phyloP scores from a whole-genome alignment of 2,113 vertebrate genomes.

The Pithys albifrons region DNA sequence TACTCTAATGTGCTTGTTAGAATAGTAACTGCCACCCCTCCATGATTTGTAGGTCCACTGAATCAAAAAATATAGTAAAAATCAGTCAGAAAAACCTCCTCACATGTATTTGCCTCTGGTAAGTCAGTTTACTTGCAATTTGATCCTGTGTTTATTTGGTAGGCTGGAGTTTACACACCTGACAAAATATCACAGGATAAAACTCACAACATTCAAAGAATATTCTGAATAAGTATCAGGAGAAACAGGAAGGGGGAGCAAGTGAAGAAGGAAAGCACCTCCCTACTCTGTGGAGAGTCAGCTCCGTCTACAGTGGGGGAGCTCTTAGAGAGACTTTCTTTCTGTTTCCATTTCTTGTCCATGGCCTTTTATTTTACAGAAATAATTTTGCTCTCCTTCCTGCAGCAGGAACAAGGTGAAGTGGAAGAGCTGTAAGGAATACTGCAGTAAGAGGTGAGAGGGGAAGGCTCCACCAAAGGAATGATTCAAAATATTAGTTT shows the following conservation, averaged over 20 bases:
- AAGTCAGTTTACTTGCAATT: background rate
- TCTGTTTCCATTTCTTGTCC: background rate
- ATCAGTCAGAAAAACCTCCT: background rate
- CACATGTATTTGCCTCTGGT: background rate
- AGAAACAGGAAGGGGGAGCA: background rate
- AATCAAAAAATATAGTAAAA: background rate
- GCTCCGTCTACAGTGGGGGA: background rate
- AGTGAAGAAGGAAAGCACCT: background rate
- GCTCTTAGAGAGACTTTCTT: background rate
- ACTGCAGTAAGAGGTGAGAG: background rate
- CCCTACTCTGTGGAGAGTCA: accelerated
- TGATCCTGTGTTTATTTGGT: background rate
- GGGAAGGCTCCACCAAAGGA: background rate
- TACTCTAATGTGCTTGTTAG: background rate
- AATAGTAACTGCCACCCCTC: background rate
- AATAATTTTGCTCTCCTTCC: background rate
- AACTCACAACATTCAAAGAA: background rate
- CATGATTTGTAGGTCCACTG: background rate
- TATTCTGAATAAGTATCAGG: background rate
- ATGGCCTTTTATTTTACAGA: background rate
- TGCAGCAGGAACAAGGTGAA: background rate
- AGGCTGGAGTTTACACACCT: background rate
- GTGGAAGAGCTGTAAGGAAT: background rate
- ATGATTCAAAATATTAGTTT: background rate
- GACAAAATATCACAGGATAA: background rate